Evolutionary conservation across 1,140 invertebrate species (phyloP), one percentile per base, ranked within the genome.

Genomic region (Drosophila repletoides): DNA sequence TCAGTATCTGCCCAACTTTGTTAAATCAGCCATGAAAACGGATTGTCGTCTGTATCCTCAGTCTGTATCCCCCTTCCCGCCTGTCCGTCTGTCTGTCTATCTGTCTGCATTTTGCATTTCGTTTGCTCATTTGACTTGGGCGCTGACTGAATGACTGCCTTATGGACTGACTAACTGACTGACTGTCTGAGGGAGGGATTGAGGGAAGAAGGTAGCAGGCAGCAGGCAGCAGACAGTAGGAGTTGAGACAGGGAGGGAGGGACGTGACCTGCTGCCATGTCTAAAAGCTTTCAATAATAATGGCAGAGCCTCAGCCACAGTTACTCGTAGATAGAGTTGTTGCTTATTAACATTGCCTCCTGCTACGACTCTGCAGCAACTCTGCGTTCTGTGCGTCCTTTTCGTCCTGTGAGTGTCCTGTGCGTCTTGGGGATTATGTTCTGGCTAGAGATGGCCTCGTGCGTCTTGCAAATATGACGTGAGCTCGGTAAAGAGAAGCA

Each of bases 211-310:
- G n/a, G n/a, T n/a, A n/a, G n/a, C n/a, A n/a, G n/a, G n/a, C n/a
- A n/a, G n/a, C n/a, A n/a, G n/a, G n/a, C n/a, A n/a, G n/a, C 10
- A 48, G 51, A 51, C 9, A 74, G 48, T 29, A 7, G 22, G 19
- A 10, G 21, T 24, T 5, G 17, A 5, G n/a, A 4, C 31, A 33
- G 1, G 34, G 43, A 31, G 65, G 29, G 48, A 48, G 31, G 56
- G 46, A 83, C 77, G 77, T 84, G 79, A 83, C 77, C 70, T 64
- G 79, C 69, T 69, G 79, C 64, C 79, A 79, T 74, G 74, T 83
- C 80, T 66, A 84, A 81, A 80, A 83, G 77, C 76, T 84, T 83
- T 83, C 77, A 84, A 83, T 84, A 84, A 83, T 83, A 84, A 84
- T 66, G 56, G 28, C 41, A 46, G 38, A 14, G 22, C 17, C 29